Evolutionary conservation across 1,140 invertebrate genomes (phyloP).

Genomic region (Delia radicum): DNA sequence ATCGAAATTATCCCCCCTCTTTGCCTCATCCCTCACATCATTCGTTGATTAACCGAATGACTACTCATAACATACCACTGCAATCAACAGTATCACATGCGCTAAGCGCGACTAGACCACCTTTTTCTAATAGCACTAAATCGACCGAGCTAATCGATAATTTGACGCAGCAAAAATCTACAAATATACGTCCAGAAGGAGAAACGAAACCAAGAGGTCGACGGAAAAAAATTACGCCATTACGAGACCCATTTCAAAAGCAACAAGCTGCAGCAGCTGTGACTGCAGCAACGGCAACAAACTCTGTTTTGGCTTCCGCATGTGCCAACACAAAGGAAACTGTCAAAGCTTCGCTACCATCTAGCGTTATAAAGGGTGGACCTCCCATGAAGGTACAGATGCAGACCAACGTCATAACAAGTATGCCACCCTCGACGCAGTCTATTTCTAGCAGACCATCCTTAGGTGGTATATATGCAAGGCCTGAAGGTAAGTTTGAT

Average conservation of each 20-base stretch:
- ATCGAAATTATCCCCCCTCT: slow-evolving; percentile 34
- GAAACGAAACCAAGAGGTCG: slow-evolving; percentile 46
- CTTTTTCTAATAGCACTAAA: background rate
- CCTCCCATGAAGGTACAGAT: slow-evolving; percentile 25
- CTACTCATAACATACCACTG: background rate
- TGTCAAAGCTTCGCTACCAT: slow-evolving; percentile 35
- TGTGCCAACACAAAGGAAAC: background rate
- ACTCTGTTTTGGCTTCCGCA: slow-evolving; percentile 28
- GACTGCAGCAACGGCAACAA: slow-evolving; percentile 38
- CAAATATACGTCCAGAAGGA: background rate
- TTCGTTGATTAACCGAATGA: slow-evolving; percentile 24
- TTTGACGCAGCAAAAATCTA: background rate
- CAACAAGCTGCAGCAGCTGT: slow-evolving; percentile 52
- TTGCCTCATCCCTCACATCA: slow-evolving; percentile 33
- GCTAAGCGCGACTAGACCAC: background rate
- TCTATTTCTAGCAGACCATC: slow-evolving; percentile 44
- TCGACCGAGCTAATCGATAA: background rate
- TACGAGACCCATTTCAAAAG: slow-evolving; percentile 47
- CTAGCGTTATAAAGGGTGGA: slow-evolving; percentile 56
- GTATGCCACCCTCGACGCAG: slow-evolving; percentile 59
- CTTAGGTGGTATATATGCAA: slow-evolving; percentile 9
- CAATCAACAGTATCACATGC: background rate
- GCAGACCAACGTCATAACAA: slow-evolving; percentile 65
- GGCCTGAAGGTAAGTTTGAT: slow-evolving; percentile 25
- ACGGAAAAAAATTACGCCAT: slow-evolving; percentile 50